Evolutionary conservation across 2,888 invertebrate genomes (phyloP).

Genomic region (Busseola fusca): DNA sequence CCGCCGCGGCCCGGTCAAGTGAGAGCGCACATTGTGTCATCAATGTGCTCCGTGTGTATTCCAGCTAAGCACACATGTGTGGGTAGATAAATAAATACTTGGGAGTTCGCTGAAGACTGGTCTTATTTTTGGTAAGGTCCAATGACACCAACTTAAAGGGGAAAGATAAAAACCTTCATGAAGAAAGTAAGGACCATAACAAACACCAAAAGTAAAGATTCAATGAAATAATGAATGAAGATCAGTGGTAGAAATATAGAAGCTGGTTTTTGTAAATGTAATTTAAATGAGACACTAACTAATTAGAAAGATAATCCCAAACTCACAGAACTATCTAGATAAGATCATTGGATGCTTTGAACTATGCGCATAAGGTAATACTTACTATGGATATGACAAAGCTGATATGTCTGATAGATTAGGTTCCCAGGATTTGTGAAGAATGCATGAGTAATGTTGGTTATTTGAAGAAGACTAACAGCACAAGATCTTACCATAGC

Average conservation of each 20-base stretch:
- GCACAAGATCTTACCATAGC: background rate
- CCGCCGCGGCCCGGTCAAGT: conserved; percentile 76
- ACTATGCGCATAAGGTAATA: background rate
- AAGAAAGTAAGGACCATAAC: background rate
- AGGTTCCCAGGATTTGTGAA: background rate
- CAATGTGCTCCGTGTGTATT: conserved; percentile 69
- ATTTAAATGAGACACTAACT: conserved; percentile 19
- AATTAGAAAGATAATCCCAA: conserved; percentile 10
- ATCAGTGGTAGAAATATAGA: background rate
- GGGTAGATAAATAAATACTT: conserved; percentile 51
- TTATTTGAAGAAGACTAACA: background rate
- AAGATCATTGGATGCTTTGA: background rate
- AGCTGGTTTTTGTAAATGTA: conserved; percentile 3
- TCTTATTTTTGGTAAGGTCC: conserved; percentile 34
- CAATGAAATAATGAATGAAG: conserved; percentile 31
- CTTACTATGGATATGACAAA: background rate
- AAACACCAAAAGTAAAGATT: background rate
- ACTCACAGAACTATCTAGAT: background rate
- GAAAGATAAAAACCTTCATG: conserved; percentile 1
- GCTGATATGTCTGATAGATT: background rate
- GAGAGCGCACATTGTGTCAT: conserved; percentile 80
- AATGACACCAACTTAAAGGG: conserved; percentile 29
- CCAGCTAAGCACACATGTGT: conserved; percentile 65
- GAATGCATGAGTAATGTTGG: background rate
- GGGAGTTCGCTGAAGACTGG: conserved; percentile 31